Evolutionary conservation across 2,888 invertebrate genomes (phyloP), one percentile per base, ranked within the genome.

Genomic region (Nomada hirtipes): DNA sequence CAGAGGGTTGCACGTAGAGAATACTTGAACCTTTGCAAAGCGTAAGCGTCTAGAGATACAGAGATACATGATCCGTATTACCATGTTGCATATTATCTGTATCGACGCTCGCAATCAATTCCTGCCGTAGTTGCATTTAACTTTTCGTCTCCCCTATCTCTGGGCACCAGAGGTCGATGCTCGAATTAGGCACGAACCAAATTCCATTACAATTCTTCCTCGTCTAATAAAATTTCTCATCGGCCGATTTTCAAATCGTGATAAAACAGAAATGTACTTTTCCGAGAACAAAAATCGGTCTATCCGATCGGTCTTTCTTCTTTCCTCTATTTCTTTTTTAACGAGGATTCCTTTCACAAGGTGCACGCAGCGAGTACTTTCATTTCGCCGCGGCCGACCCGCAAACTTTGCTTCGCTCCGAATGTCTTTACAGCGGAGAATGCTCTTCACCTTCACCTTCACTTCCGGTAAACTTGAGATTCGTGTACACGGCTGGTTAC

Each of bases 401-500:
- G 74, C 88, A 88, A 86, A 86, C 76, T 83, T 79, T 69, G 65
- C 73, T 83, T 78, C 74, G 73, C 67, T 74, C 70, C 65, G 67
- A 29, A 36, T 65, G 18, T 63, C 52, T 79, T 65, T 64, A 73
- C 36, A 20, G 15, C 50, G 55, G 65, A 44, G 73, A 69, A 23
- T 68, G 78, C 55, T 68, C 61, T 60, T 77, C 61, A 76, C 89
- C 61, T 60, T 77, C 61, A 76, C 89, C 73, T 87, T 87, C 88
- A 87, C 89, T 88, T 88, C 89, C 88, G 83, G 79, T 67, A 63
- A 76, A 59, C 52, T 60, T 42, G 53, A 83, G 71, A 74, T 77
- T 79, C 26, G 52, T 55, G 36, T 70, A 36, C 36, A 36, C 36
- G 29, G 20, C 63, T 73, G 57, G 9, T 70, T 53, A 64, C 67